Evolutionary conservation across 2,888 invertebrate genomes (phyloP).

Genomic region (Pristionchus exspectatus): DNA sequence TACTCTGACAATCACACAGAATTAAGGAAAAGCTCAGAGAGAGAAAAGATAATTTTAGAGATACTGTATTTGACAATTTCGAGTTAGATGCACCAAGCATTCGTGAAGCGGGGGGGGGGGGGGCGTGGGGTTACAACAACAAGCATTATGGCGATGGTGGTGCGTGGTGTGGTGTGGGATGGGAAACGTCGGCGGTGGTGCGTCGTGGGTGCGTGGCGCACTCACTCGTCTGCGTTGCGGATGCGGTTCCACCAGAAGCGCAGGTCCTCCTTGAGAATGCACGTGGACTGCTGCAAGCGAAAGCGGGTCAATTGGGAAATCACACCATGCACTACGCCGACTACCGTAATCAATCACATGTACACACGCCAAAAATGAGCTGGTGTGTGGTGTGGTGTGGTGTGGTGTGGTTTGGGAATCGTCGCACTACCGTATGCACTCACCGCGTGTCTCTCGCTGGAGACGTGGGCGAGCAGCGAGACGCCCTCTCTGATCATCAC

Average conservation of each 20-base stretch:
- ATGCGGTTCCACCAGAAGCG: constrained; percentile 50
- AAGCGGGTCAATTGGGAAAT: not conserved
- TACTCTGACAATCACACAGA: not conserved
- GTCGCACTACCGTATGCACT: not conserved
- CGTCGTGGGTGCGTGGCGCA: not conserved
- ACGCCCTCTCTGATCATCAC: constrained; percentile 39
- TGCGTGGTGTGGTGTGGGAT: not conserved
- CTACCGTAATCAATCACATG: not conserved
- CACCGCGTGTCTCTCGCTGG: constrained; percentile 39
- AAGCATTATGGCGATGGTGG: not conserved
- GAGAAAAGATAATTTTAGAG: constrained; percentile 30
- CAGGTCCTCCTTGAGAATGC: constrained; percentile 49
- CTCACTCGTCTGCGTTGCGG: constrained; percentile 29
- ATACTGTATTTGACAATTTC: constrained; percentile 43
- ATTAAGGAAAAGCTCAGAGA: not conserved
- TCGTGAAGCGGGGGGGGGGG: not conserved
- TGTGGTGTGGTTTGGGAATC: not conserved
- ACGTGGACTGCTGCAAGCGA: constrained; percentile 11
- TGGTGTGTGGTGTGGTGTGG: not conserved
- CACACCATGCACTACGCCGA: not conserved
- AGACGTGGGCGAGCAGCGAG: constrained; percentile 31
- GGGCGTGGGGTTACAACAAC: not conserved
- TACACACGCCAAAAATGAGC: not conserved
- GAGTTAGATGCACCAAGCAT: not conserved
- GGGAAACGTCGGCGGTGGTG: constrained; percentile 5